Conservation (phyloP, 1,140 invertebrate species). For the Lepidurus packardi region DNA sequence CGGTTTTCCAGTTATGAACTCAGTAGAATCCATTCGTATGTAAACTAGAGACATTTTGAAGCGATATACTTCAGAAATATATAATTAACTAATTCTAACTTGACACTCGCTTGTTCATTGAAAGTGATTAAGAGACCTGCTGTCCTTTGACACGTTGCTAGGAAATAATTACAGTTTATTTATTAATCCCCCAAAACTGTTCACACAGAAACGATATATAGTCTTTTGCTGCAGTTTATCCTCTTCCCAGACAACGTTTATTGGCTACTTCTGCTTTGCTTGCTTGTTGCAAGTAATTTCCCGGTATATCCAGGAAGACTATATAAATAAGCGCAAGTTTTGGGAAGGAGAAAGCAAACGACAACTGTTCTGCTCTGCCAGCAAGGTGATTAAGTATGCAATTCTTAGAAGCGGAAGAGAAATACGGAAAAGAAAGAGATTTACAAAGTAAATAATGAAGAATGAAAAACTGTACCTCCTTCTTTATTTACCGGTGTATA, state of each 20-base stretch:
- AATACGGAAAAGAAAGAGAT: not conserved
- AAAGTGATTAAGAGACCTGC: not conserved
- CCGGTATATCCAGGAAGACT: not conserved
- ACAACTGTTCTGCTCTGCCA: not conserved
- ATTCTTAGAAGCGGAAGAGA: not conserved
- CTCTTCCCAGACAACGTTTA: not conserved
- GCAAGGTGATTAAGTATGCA: not conserved
- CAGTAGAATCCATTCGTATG: no score
- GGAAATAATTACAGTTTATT: not conserved
- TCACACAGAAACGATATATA: not conserved
- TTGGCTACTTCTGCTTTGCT: not conserved
- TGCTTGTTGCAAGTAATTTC: not conserved
- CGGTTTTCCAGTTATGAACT: no score
- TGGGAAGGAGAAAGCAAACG: not conserved
- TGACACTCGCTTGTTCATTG: no score
- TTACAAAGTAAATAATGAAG: not conserved
- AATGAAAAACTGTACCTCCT: not conserved
- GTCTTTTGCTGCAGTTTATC: not conserved
- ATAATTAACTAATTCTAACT: no score
- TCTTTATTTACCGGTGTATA: no score
- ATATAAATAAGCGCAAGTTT: not conserved
- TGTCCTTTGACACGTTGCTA: not conserved
- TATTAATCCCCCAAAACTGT: not conserved
- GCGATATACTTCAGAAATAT: no score
- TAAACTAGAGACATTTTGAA: no score